These are phyloP conservation scores for Damaliscus lunatus DNA, from an alignment of 2,113 vertebrate genomes.

Conservation along the genomic window DNA sequence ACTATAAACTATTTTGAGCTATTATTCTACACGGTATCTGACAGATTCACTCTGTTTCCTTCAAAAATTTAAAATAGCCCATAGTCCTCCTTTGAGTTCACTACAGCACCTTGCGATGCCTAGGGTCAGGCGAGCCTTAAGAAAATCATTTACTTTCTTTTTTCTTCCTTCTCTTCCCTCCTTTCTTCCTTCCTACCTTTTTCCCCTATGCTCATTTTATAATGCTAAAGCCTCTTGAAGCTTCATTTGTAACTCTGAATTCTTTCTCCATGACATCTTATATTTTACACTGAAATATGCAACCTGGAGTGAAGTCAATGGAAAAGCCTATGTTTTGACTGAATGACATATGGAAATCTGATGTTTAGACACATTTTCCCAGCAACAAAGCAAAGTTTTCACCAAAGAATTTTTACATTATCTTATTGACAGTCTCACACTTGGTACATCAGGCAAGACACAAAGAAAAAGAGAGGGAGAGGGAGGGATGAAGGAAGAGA, in stretches of 20 bases:
- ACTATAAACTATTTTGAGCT: not conserved
- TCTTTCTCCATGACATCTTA: not conserved
- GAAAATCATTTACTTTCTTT: not conserved
- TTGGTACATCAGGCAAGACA: not conserved
- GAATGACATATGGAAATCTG: slow-evolving; percentile 18
- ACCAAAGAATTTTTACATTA: not conserved
- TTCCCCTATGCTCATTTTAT: not conserved
- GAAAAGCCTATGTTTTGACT: not conserved
- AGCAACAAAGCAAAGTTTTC: not conserved
- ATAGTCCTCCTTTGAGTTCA: not conserved
- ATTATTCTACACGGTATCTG: not conserved
- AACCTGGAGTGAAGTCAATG: slow-evolving; percentile 8
- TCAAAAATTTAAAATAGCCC: not conserved
- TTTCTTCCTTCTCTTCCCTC: not conserved
- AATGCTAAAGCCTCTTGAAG: not conserved
- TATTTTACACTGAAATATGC: not conserved
- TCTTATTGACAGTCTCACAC: not conserved
- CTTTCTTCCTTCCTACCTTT: not conserved
- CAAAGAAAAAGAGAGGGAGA: not conserved
- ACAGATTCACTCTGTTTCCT: not conserved
- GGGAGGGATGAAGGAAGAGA: too few species aligned
- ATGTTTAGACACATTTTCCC: slow-evolving; percentile 3
- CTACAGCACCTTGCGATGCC: not conserved
- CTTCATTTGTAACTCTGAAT: slow-evolving; percentile 14
- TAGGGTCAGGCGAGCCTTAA: not conserved